Base-by-base conservation (phyloP, 2,113 vertebrate genomes). In the Petromus typicus region DNA sequence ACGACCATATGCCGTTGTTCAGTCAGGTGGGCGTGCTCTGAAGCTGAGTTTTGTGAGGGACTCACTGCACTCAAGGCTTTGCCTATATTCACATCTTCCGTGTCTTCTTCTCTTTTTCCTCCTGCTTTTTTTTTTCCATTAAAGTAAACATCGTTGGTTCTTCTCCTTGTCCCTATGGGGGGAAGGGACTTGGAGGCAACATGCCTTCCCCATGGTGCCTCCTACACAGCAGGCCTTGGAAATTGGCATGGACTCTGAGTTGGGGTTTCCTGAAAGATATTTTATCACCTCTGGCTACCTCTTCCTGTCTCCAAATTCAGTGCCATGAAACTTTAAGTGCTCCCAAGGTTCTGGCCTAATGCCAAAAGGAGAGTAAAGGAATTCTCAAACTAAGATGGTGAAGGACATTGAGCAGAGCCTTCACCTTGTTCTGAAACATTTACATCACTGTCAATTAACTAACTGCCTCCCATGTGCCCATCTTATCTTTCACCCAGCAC, bases 261-360 rank as follows among this genome's bases (percentile, higher is more conserved):
- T 61, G 94, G 91, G 96, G 89, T 97, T 98, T 97, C 91, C 95
- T 95, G 94, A 96, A 87, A 91, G 94, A 81, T 91, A 56, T 91
- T 95, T 96, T 94, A 97, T 96, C 79, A 0, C 23, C 89, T 86
- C 89, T 67, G 59, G 73, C 89, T 91, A 82, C 67, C 76, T 94
- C 90, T 95, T 97, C 92, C 89, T 86, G 88, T 92, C 82, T 95
- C 92, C 86, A 95, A 95, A 97, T 86, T 90, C 69, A 92, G 96
- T 54, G 86, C 69, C 64, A 66, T 59, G 88, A 92, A 80, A 90
- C 61, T 81, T 90, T 73, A 87, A 93, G 45, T 48, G 63, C 57
- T 93, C 66, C n/a, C 64, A 87, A 82, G 54, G 17, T 51, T 92
- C 89, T 78, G 66, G 37, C 91, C 51, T 71, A 96, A 94, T 67